A percentile compares a stretch with the other conserved stretches of the same genome.
These are phyloP conservation scores for Achroia grisella DNA, from an alignment of 1,140 invertebrate species.

Conservation along the genomic window DNA sequence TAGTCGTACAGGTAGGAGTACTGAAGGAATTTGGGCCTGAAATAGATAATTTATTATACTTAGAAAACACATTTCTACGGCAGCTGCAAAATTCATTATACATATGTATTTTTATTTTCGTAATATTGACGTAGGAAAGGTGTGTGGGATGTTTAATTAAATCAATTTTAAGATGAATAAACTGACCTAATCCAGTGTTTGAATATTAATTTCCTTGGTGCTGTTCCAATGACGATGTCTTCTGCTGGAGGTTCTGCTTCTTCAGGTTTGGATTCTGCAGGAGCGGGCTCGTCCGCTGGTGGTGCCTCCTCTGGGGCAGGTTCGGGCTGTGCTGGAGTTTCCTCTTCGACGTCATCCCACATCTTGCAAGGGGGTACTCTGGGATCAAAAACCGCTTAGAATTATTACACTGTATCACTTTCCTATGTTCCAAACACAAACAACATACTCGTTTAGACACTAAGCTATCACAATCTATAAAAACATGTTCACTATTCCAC, in stretches of 20 bases:
- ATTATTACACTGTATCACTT: conserved; percentile 23
- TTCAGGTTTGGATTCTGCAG: conserved; percentile 52
- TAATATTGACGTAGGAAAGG: too few species aligned
- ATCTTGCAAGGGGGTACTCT: conserved; percentile 50
- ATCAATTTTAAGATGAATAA: too few species aligned
- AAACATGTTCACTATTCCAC: conserved; percentile 15
- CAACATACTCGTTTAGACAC: conserved; percentile 14
- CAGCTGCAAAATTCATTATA: too few species aligned
- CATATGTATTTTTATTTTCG: too few species aligned
- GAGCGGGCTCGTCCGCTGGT: conserved; percentile 36
- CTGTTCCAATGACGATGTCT: conserved; percentile 67
- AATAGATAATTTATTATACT: conserved; percentile 24
- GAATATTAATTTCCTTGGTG: conserved; percentile 75
- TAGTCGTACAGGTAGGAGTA: conserved; percentile 89
- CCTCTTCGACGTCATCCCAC: conserved; percentile 64
- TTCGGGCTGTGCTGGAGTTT: conserved; percentile 33
- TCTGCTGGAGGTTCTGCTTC: conserved; percentile 75
- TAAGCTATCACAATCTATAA: conserved; percentile 8
- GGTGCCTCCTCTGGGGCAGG: conserved; percentile 27
- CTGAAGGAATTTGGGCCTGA: conserved; percentile 83
- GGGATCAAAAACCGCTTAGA: conserved; percentile 33
- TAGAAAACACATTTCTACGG: too few species aligned
- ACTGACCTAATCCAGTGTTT: conserved; percentile 82
- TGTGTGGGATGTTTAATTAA: too few species aligned
- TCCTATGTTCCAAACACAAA: conserved; percentile 10